A percentile compares a stretch with the other conserved stretches of the same genome.
Evolutionary conservation across 2,797 vertebrate species (phyloP).

Genomic region (Sebastes paucispinis): DNA sequence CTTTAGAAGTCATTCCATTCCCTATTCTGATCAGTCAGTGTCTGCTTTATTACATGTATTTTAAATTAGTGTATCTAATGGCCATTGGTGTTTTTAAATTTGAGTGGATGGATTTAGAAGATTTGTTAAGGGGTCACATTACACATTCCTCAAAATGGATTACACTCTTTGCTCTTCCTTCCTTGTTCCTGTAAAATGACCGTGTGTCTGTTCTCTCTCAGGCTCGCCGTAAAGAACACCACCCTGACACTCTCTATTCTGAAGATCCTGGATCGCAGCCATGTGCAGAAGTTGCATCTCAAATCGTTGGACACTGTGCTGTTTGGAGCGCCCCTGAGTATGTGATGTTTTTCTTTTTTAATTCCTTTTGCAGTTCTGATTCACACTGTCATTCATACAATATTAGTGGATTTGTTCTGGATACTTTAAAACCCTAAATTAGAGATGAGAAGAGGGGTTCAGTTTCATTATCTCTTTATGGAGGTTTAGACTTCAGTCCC

Average conservation of each 20-base stretch:
- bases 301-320: constrained; percentile 96
- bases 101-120: background rate
- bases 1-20: background rate
- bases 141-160: constrained; percentile 20
- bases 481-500: background rate
- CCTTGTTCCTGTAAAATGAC: constrained; percentile 23
- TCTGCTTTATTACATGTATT: background rate
- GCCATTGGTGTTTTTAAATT: background rate
- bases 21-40: background rate
- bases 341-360: constrained; percentile 62
- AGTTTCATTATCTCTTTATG: background rate
- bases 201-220: constrained; percentile 69
- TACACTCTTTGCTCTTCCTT: background rate
- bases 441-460: background rate
- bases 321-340: constrained; percentile 93
- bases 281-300: constrained; percentile 95
- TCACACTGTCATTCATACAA: background rate
- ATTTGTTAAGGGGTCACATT: background rate
- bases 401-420: background rate
- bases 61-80: background rate
- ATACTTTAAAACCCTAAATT: background rate
- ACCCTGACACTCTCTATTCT: constrained; percentile 91
- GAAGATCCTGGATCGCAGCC: constrained; percentile 96
- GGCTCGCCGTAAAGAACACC: constrained; percentile 92
- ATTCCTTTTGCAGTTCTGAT: background rate